Percentiles rank a stretch among this genome's conserved stretches.
phyloP scores from a whole-genome alignment of 2,888 invertebrate genomes.

The Bhutanitis thaidina region DNA sequence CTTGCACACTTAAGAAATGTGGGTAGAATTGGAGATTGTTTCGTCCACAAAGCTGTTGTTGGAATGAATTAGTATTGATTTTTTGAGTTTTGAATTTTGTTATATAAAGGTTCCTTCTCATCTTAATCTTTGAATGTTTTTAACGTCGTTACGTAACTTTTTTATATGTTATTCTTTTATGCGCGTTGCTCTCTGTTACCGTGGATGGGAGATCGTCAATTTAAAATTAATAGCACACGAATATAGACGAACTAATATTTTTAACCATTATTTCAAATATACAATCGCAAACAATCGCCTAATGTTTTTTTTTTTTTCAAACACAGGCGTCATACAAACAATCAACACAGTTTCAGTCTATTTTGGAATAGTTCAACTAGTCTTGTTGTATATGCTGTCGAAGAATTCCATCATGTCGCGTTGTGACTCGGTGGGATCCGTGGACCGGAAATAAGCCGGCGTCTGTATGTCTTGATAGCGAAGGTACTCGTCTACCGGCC shows the following conservation, averaged over 20 bases:
- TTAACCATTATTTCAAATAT: background rate
- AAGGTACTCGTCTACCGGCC: slow-evolving; percentile 29
- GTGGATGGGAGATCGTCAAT: too few species aligned
- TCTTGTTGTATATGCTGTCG: slow-evolving; percentile 31
- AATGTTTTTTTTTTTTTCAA: background rate
- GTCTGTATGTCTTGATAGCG: slow-evolving; percentile 42
- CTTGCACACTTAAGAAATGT: too few species aligned
- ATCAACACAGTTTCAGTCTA: slow-evolving; percentile 4
- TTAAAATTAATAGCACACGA: background rate
- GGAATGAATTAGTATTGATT: too few species aligned
- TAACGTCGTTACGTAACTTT: too few species aligned
- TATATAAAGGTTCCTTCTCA: too few species aligned
- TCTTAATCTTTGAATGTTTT: too few species aligned
- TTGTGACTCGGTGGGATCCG: slow-evolving; percentile 32
- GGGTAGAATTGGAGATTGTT: too few species aligned
- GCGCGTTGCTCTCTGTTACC: too few species aligned
- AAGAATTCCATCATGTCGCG: slow-evolving; percentile 44
- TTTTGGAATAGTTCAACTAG: slow-evolving; percentile 20
- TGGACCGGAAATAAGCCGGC: slow-evolving; percentile 28
- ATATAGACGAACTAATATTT: background rate
- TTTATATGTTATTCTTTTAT: too few species aligned
- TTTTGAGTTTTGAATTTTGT: too few species aligned
- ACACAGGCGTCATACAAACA: background rate
- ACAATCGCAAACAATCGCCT: slow-evolving; percentile 6
- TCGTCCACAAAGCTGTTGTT: too few species aligned